Conservation (phyloP, 1,140 invertebrate genomes). For the Zaprionus gabonicus region DNA sequence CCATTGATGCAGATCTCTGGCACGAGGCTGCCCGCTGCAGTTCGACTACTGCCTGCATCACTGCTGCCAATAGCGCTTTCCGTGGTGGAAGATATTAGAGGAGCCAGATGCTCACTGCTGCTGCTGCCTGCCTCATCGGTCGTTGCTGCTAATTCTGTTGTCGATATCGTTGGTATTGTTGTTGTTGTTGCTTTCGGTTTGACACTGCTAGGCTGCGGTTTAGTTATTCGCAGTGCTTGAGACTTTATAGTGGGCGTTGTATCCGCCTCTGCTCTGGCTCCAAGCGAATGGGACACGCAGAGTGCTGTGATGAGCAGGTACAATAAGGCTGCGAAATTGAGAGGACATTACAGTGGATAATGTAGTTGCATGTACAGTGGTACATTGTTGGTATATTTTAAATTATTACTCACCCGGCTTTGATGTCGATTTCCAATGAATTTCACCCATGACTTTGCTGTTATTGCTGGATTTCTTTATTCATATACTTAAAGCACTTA, state of each 20-base stretch:
- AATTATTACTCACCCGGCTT: conserved; percentile 50
- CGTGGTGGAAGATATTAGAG: conserved; percentile 64
- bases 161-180: conserved; percentile 33
- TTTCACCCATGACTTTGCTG: background rate
- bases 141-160: conserved; percentile 24
- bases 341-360: background rate
- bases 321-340: conserved; percentile 31
- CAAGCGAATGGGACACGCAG: conserved; percentile 43
- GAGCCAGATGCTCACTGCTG: conserved; percentile 42
- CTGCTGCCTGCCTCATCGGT: conserved; percentile 33
- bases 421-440: conserved; percentile 33
- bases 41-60: conserved; percentile 36
- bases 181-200: conserved; percentile 19
- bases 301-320: conserved; percentile 34
- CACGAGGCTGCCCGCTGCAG: conserved; percentile 42
- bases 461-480: background rate
- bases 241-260: conserved; percentile 53
- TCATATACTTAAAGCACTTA: background rate
- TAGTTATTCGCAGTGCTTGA: conserved; percentile 61
- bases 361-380: background rate
- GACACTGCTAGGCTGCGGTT: conserved; percentile 60
- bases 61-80: conserved; percentile 26
- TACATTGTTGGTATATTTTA: background rate
- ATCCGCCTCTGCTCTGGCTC: conserved; percentile 4
- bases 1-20: conserved; percentile 77